A percentile compares a stretch with the other conserved stretches of the same genome.
These are phyloP conservation scores for Heliconius nattereri DNA, from an alignment of 1,140 invertebrate species.

Conservation along the genomic window DNA sequence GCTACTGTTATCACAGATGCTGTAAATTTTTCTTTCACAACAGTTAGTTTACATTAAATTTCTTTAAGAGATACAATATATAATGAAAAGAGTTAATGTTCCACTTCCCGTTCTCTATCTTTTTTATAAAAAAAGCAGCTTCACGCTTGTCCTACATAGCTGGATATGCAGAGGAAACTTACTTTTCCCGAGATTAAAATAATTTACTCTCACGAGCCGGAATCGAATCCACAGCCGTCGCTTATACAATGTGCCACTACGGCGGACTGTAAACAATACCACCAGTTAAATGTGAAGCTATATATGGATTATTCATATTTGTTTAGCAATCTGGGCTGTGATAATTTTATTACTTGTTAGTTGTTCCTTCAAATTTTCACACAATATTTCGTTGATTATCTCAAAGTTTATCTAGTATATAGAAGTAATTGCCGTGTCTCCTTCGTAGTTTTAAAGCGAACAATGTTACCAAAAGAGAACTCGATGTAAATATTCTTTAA, in stretches of 20 bases:
- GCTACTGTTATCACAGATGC: neutral
- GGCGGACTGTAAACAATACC: too few relatives aligned
- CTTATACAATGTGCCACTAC: too few relatives aligned
- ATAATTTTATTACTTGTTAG: constrained; percentile 54
- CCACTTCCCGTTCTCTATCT: too few relatives aligned
- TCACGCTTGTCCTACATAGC: too few relatives aligned
- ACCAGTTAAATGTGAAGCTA: neutral
- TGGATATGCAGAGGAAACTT: too few relatives aligned
- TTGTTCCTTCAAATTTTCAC: constrained; percentile 17
- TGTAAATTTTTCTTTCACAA: neutral
- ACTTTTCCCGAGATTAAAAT: too few relatives aligned
- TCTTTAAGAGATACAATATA: too few relatives aligned
- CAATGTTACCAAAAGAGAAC: constrained; percentile 38
- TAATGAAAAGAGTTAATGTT: too few relatives aligned
- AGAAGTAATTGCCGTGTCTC: constrained; percentile 19
- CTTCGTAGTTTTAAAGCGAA: constrained; percentile 31
- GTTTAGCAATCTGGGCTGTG: constrained; percentile 55
- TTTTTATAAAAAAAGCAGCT: too few relatives aligned
- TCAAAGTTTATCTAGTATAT: constrained; percentile 27
- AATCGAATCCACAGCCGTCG: too few relatives aligned
- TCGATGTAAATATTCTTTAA: constrained; percentile 52
- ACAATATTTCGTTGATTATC: neutral
- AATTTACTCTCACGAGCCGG: too few relatives aligned
- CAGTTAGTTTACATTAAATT: neutral
- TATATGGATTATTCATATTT: constrained; percentile 11